Evolutionary conservation across 2,113 vertebrate genomes (phyloP), one percentile per base, ranked within the genome.

Genomic region (Machaerirhynchus nigripectus): DNA sequence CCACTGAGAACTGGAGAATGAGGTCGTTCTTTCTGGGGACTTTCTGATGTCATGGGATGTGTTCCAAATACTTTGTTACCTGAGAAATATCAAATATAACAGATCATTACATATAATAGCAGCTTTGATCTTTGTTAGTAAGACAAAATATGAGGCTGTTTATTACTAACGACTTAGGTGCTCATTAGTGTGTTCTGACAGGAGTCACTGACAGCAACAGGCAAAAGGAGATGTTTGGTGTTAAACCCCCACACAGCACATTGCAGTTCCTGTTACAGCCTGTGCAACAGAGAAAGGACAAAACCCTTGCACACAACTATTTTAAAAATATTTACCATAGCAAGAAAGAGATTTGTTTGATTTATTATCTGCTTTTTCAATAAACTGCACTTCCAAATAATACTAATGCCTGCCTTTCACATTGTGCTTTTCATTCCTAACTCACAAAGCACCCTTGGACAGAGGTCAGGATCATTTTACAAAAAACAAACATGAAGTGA

Each of bases 1-100:
- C 78, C 3, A 17, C 30, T 10, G 68, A 73, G 67, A 95, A 73
- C 65, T 67, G 59, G 52, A 92, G 80, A 91, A 89, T 1, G 56
- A 94, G 60, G 73, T 74, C 50, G 6, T 26, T 68, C 88, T 40
- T 85, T 94, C 95, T 86, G 31, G 18, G 59, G 79, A 80, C 67
- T 81, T 90, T 85, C 93, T 96, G 79, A 53, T 44, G 83, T 81
- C 90, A 56, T 33, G 17, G 89, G 89, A 97, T 82, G 60, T 89
- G 87, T 96, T 93, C 50, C 28, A 84, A 84, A 83, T 73, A 71
- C 78, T 95, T 93, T 82, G 47, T 64, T 84, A 83, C 96, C 98
- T 98, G 89, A 93, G 88, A 97, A 97, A 92, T 86, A 96, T 27
- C 67, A 93, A 96, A 94, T 59, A 93, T 55, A 96, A 84, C 63